These are phyloP conservation scores for Pelagia noctiluca DNA, from an alignment of 30 jellyfish, hydroid and myxozoan species.

Conservation along the genomic window DNA sequence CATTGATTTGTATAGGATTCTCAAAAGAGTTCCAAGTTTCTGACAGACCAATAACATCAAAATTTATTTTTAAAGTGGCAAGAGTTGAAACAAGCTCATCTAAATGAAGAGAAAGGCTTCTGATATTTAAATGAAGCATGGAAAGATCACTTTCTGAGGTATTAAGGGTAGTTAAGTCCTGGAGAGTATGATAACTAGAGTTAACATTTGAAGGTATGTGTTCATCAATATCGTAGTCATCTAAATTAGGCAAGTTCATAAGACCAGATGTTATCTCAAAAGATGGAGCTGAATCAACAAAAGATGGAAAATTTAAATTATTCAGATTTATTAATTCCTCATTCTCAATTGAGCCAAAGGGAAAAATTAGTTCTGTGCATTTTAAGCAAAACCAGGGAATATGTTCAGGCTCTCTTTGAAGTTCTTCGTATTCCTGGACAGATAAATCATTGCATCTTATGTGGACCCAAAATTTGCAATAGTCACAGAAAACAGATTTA, in stretches of 20 bases:
- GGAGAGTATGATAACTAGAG: conserved; percentile 46
- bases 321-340: conserved; percentile 24
- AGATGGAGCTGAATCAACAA: conserved; percentile 47
- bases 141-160: conserved; percentile 42
- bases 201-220: conserved; percentile 41
- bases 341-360: conserved; percentile 42
- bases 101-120: conserved; percentile 48
- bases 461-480: conserved; percentile 33
- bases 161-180: conserved; percentile 42
- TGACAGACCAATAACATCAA: conserved; percentile 58
- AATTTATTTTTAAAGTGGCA: conserved; percentile 21
- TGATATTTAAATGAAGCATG: conserved; percentile 45
- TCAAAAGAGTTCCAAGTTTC: conserved; percentile 47
- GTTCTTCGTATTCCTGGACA: conserved; percentile 35
- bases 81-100: conserved; percentile 43
- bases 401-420: conserved; percentile 42
- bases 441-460: conserved; percentile 42
- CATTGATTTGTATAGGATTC: conserved; percentile 12
- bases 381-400: conserved; percentile 45
- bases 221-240: conserved; percentile 49
- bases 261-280: conserved; percentile 23
- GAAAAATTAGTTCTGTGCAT: conserved; percentile 28
- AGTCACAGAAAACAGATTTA: conserved; percentile 27
- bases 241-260: conserved; percentile 29
- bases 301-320: conserved; percentile 42